These are phyloP conservation scores for Echinometra lucunter DNA, from an alignment of 53 echinoderm and acorn worm genomes.

Conservation along the genomic window DNA sequence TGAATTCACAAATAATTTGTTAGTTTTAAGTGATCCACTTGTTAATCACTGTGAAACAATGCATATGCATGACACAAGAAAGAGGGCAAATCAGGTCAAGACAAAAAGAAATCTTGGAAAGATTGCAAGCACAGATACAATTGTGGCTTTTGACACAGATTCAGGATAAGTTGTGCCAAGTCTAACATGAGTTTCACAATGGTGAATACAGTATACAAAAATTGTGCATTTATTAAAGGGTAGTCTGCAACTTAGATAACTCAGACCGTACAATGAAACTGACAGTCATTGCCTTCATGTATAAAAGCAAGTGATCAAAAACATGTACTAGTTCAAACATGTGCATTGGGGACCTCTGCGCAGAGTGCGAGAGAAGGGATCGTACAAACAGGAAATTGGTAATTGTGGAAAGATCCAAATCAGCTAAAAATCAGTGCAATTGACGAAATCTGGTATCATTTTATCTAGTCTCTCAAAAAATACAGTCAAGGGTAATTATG, in stretches of 20 bases:
- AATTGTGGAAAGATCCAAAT: conserved; percentile 35
- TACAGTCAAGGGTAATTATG: background rate
- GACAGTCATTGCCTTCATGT: background rate
- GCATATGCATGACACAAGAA: background rate
- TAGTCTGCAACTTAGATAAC: background rate
- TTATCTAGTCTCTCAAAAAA: background rate
- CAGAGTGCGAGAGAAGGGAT: background rate
- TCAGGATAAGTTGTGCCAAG: background rate
- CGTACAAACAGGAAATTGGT: conserved; percentile 47
- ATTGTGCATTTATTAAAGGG: background rate
- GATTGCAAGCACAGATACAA: background rate
- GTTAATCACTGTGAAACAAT: background rate
- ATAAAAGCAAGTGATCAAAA: background rate
- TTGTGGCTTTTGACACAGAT: background rate
- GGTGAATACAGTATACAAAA: background rate
- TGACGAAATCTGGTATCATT: conserved; percentile 13
- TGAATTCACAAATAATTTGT: background rate
- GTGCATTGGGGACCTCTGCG: background rate
- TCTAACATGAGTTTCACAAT: background rate
- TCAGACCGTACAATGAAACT: background rate
- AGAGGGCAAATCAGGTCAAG: background rate
- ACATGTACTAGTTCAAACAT: background rate
- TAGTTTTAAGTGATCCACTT: background rate
- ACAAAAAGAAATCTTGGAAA: background rate
- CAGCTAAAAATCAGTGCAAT: conserved; percentile 41